Conservation (phyloP, 92 coral and sea anemone species). For the Phenganax subtilis region DNA sequence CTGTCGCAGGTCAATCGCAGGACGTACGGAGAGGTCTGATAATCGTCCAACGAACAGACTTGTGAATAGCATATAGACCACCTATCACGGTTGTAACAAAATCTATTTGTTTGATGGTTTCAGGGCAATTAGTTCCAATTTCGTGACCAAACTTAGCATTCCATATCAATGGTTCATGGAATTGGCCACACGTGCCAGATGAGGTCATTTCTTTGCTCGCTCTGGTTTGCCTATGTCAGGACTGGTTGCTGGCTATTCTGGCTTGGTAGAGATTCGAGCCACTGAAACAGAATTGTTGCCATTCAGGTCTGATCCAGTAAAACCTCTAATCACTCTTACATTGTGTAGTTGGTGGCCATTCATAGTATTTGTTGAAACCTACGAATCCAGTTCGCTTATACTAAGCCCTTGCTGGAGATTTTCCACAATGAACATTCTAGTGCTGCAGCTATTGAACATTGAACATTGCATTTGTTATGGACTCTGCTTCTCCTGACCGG, state of each 20-base stretch:
- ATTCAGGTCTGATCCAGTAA: conserved; percentile 44
- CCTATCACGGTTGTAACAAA: conserved; percentile 39
- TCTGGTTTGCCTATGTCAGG: conserved; percentile 36
- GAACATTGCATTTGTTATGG: conserved; percentile 12
- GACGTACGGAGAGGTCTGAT: conserved; percentile 44
- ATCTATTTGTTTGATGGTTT: conserved; percentile 42
- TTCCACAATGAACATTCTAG: conserved; percentile 13
- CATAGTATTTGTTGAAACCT: conserved; percentile 41
- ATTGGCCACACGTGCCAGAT: conserved; percentile 36
- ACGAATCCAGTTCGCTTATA: conserved; percentile 30
- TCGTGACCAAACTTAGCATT: conserved; percentile 39
- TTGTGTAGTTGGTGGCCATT: conserved; percentile 44
- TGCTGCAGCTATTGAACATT: conserved; percentile 23
- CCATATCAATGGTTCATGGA: conserved; percentile 36
- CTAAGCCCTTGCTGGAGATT: conserved; percentile 9
- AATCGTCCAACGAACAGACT: conserved; percentile 55
- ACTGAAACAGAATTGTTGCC: conserved; percentile 34
- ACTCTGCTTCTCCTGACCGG: conserved; percentile 10
- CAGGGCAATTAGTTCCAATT: conserved; percentile 53
- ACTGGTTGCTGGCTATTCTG: conserved; percentile 38
- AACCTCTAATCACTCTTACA: conserved; percentile 42
- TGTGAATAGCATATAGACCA: conserved; percentile 45
- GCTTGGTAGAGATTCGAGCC: conserved; percentile 41
- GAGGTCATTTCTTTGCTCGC: conserved; percentile 39
- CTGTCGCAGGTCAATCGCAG: conserved; percentile 9